These are phyloP conservation scores for Drosophila atroscutellata DNA, from an alignment of 2,888 invertebrate species.

Conservation along the genomic window DNA sequence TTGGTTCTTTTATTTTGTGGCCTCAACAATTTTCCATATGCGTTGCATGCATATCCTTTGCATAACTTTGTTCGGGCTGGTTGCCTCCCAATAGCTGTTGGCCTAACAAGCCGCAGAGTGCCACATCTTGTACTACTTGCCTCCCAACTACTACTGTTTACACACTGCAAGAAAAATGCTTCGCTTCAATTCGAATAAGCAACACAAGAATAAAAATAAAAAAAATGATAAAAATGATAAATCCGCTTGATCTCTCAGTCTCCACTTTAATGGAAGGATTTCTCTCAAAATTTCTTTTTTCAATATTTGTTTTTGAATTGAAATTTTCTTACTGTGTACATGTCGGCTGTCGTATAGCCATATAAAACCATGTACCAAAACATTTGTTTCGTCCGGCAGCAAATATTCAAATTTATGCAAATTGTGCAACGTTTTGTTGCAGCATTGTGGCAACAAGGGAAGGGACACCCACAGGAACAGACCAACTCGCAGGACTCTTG, in stretches of 20 bases:
- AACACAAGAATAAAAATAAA: neutral
- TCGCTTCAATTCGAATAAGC: neutral
- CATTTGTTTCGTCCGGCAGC: slow-evolving; percentile 18
- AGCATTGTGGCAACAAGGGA: neutral
- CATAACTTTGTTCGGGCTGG: slow-evolving; percentile 64
- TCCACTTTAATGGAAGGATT: neutral
- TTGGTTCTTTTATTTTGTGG: neutral
- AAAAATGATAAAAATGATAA: no score
- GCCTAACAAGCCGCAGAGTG: slow-evolving; percentile 21
- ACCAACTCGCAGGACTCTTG: neutral
- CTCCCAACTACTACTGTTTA: neutral
- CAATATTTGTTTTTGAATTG: neutral
- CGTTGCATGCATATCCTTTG: slow-evolving; percentile 45
- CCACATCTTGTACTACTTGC: neutral
- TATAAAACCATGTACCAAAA: slow-evolving; percentile 12
- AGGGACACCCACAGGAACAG: neutral
- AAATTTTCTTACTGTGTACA: neutral
- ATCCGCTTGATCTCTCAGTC: no score
- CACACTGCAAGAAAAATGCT: neutral
- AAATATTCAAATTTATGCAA: slow-evolving; percentile 68
- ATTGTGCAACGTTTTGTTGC: slow-evolving; percentile 56
- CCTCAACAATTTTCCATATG: slow-evolving; percentile 53
- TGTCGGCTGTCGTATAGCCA: neutral
- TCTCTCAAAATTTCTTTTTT: neutral
- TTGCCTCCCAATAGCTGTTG: slow-evolving; percentile 16